Percentiles rank a stretch among this genome's conserved stretches.
Conservation (phyloP, 2,113 vertebrate genomes). For the Vicugna pacos region DNA sequence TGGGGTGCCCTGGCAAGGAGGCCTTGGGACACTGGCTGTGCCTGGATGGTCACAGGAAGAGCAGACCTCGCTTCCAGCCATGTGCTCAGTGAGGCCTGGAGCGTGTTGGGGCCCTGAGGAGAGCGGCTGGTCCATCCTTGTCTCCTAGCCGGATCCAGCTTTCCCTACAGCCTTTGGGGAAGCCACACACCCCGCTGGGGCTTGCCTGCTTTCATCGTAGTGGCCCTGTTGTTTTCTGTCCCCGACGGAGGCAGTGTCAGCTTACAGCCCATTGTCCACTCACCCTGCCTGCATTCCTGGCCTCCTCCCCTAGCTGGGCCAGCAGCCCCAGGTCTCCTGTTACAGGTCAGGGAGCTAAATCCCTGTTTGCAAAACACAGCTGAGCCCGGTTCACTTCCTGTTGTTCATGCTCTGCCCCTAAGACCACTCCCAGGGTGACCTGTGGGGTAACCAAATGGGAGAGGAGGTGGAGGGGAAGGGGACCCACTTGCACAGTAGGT, state of each 20-base stretch:
- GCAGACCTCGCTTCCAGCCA: background rate
- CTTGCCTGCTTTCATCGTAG: background rate
- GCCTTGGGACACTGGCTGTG: background rate
- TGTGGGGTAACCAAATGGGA: background rate
- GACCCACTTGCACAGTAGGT: background rate
- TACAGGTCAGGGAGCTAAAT: conserved; percentile 71
- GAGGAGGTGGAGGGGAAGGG: background rate
- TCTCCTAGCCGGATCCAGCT: background rate
- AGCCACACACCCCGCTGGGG: background rate
- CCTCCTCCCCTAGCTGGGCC: conserved; percentile 11
- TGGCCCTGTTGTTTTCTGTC: background rate
- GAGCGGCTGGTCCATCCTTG: background rate
- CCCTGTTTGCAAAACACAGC: conserved; percentile 70
- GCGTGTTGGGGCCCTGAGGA: background rate
- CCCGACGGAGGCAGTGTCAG: background rate
- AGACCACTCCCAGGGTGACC: background rate
- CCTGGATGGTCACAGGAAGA: background rate
- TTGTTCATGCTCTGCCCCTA: conserved; percentile 38
- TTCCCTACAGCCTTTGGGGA: background rate
- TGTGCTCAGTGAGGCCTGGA: background rate
- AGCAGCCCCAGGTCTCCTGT: conserved; percentile 59
- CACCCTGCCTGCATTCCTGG: conserved; percentile 59
- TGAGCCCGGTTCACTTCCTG: conserved; percentile 14
- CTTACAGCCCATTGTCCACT: conserved; percentile 62
- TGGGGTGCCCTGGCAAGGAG: background rate